Conservation (phyloP, 2,888 invertebrate genomes). For the Aleiodes alternator region DNA sequence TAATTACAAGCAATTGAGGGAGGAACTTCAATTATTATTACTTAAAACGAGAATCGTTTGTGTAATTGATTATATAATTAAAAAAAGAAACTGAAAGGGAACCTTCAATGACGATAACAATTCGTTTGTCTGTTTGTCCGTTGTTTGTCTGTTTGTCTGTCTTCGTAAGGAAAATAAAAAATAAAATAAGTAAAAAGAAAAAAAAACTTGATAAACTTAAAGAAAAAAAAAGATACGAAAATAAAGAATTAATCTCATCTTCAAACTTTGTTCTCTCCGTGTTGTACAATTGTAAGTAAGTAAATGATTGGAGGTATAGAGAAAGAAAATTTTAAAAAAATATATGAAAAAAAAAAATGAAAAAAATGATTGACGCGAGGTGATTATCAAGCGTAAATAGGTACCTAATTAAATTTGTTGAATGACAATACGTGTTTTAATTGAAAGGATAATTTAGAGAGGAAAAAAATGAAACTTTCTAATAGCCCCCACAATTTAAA, state of each 20-base stretch:
- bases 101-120: conserved; percentile 49
- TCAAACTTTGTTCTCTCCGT: conserved; percentile 70
- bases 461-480: conserved; percentile 43
- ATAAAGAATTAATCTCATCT: conserved; percentile 47
- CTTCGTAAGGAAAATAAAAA: conserved; percentile 53
- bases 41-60: conserved; percentile 7
- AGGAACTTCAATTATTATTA: conserved; percentile 22
- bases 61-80: conserved; percentile 23
- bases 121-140: conserved; percentile 68
- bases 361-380: conserved; percentile 38
- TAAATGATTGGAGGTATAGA: conserved; percentile 47
- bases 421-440: conserved; percentile 59
- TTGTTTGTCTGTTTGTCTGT: conserved; percentile 69
- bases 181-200: conserved; percentile 22
- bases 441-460: conserved; percentile 18
- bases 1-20: background rate
- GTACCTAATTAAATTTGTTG: conserved; percentile 65
- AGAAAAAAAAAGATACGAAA: background rate
- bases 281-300: conserved; percentile 69
- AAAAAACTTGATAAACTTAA: conserved; percentile 6
- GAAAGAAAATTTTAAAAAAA: conserved; percentile 46
- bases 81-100: conserved; percentile 17
- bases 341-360: conserved; percentile 39
- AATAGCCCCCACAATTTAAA: no score
- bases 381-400: conserved; percentile 56